These are phyloP conservation scores for Copidosoma floridanum DNA, from an alignment of 1,140 invertebrate genomes.

Conservation along the genomic window DNA sequence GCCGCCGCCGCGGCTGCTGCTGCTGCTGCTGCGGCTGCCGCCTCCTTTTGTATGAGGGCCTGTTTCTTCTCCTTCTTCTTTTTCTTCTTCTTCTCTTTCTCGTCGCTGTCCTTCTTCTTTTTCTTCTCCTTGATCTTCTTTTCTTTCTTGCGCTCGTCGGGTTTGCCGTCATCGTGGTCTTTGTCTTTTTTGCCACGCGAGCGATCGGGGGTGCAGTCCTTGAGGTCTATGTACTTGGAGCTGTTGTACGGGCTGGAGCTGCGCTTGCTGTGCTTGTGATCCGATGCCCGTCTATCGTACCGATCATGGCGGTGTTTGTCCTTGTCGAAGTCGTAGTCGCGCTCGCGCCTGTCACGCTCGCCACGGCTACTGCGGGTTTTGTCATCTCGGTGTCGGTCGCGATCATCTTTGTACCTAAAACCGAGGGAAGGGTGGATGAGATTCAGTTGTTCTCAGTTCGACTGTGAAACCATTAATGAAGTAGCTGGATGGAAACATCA, in stretches of 20 bases:
- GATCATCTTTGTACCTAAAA: conserved; percentile 49
- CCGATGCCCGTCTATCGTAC: conserved; percentile 44
- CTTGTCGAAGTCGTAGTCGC: conserved; percentile 40
- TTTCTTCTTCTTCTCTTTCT: conserved; percentile 59
- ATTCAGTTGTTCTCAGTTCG: too few relatives aligned
- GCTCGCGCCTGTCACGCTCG: conserved; percentile 39
- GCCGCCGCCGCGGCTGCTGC: conserved; percentile 35
- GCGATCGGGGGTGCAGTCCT: conserved; percentile 49
- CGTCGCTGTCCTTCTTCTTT: conserved; percentile 53
- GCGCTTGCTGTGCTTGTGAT: conserved; percentile 44
- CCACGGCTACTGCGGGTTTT: conserved; percentile 29
- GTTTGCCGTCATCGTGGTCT: conserved; percentile 48
- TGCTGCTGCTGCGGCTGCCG: conserved; percentile 32
- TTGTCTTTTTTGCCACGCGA: conserved; percentile 52
- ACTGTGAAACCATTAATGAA: too few relatives aligned
- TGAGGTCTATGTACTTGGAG: conserved; percentile 41
- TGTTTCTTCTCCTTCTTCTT: conserved; percentile 55
- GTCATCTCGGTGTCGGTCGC: conserved; percentile 39
- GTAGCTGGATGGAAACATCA: too few relatives aligned
- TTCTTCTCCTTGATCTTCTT: conserved; percentile 60
- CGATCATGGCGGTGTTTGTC: conserved; percentile 48
- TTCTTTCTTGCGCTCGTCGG: conserved; percentile 55
- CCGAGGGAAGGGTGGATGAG: too few relatives aligned
- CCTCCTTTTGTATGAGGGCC: conserved; percentile 46
- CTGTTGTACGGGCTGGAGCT: conserved; percentile 44